phyloP scores from a whole-genome alignment of 2,797 vertebrate species.

The Carapus acus region DNA sequence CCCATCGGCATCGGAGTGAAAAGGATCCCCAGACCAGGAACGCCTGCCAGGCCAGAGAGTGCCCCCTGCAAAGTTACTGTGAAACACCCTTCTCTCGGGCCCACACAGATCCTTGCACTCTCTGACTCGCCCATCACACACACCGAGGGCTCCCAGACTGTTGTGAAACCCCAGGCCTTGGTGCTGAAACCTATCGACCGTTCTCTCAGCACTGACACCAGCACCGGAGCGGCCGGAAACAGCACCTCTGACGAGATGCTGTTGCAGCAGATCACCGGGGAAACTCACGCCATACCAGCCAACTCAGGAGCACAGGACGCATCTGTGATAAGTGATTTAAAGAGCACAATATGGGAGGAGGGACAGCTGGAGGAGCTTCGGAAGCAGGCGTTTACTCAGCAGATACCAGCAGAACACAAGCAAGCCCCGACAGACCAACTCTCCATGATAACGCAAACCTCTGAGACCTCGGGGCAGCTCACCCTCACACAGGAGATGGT shows the following conservation, averaged over 20 bases:
- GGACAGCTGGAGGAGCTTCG: slow-evolving; percentile 80
- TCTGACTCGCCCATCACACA: slow-evolving; percentile 73
- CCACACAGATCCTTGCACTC: slow-evolving; percentile 74
- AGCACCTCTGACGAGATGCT: slow-evolving; percentile 74
- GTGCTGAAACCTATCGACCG: slow-evolving; percentile 72
- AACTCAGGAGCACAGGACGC: slow-evolving; percentile 77
- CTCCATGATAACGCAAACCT: slow-evolving; percentile 76
- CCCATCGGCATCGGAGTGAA: slow-evolving; percentile 66
- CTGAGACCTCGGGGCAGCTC: slow-evolving; percentile 79
- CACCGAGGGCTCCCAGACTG: slow-evolving; percentile 66
- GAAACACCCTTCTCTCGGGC: slow-evolving; percentile 69
- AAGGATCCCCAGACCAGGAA: slow-evolving; percentile 78
- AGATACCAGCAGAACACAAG: slow-evolving; percentile 73
- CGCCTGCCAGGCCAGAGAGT: slow-evolving; percentile 76
- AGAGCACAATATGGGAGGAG: slow-evolving; percentile 87
- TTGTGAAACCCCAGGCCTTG: slow-evolving; percentile 71
- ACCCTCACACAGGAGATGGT: slow-evolving; percentile 87
- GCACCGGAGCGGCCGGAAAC: slow-evolving; percentile 63
- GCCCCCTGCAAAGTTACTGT: slow-evolving; percentile 77
- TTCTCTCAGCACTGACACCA: slow-evolving; percentile 55
- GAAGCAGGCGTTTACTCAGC: slow-evolving; percentile 71
- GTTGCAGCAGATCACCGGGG: slow-evolving; percentile 83
- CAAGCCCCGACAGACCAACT: slow-evolving; percentile 66
- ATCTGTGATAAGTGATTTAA: slow-evolving; percentile 79
- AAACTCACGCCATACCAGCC: slow-evolving; percentile 75